A percentile compares a stretch with the other conserved stretches of the same genome.
Conservation (phyloP, 1,140 invertebrate genomes). For the Ladona fulva region DNA sequence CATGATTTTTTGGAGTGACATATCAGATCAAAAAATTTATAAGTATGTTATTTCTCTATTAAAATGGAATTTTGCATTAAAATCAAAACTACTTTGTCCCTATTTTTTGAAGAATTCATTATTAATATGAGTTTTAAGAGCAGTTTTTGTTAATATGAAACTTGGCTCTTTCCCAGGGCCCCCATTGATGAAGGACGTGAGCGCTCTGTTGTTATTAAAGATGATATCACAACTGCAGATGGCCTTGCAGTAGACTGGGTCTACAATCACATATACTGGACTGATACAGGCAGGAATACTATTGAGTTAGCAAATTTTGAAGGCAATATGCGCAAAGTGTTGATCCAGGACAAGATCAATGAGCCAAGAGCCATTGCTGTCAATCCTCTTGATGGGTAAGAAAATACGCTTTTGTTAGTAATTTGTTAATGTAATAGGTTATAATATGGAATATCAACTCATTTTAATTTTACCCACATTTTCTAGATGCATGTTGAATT, state of each 20-base stretch:
- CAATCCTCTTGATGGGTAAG: constrained; percentile 85
- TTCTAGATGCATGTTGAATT: no score
- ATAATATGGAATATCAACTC: no score
- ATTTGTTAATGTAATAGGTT: no score
- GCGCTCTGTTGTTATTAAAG: constrained; percentile 66
- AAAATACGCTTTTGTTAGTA: constrained; percentile 17
- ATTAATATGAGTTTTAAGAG: not conserved
- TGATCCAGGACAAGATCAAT: constrained; percentile 74
- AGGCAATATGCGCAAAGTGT: constrained; percentile 76
- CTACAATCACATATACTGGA: constrained; percentile 94
- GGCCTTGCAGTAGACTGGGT: constrained; percentile 95
- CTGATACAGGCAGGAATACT: constrained; percentile 81
- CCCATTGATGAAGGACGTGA: constrained; percentile 85
- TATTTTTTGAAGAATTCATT: no score
- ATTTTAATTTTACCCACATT: no score
- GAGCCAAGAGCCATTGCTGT: constrained; percentile 92
- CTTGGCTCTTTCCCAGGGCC: constrained; percentile 46
- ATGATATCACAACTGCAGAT: constrained; percentile 80
- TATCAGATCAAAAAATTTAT: constrained; percentile 79
- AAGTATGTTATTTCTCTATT: constrained; percentile 46
- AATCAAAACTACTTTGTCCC: not conserved
- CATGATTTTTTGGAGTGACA: constrained; percentile 93
- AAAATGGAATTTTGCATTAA: constrained; percentile 13
- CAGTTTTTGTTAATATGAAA: not conserved
- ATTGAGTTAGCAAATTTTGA: constrained; percentile 84